Evolutionary conservation across 2,797 vertebrate genomes (phyloP).

Genomic region (Nannoperca australis): DNA sequence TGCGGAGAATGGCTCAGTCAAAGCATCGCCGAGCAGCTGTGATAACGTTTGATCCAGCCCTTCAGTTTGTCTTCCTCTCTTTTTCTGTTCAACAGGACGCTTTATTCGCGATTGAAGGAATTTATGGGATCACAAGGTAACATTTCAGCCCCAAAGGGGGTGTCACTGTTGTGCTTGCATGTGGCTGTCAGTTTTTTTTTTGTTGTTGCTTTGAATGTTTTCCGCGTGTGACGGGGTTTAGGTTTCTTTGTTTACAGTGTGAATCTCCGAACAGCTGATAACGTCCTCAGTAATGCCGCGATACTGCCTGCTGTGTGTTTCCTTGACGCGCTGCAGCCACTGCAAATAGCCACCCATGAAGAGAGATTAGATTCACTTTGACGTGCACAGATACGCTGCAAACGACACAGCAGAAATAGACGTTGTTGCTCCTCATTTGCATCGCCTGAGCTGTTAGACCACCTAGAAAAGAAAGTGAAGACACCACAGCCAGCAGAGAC

Average conservation of each 20-base stretch:
- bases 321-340: slow-evolving; percentile 45
- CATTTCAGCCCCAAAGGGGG: background rate
- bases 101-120: slow-evolving; percentile 78
- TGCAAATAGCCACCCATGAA: slow-evolving; percentile 10
- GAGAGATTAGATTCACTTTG: slow-evolving; percentile 20
- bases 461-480: slow-evolving; percentile 3
- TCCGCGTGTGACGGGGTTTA: slow-evolving; percentile 37
- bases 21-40: slow-evolving; percentile 36
- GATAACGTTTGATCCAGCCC: slow-evolving; percentile 43
- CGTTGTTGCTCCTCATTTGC: background rate
- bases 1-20: slow-evolving; percentile 44
- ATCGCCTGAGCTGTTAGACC: background rate
- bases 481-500: background rate
- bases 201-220: background rate
- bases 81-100: slow-evolving; percentile 80
- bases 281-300: slow-evolving; percentile 55
- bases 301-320: slow-evolving; percentile 61
- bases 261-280: slow-evolving; percentile 80
- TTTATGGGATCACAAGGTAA: slow-evolving; percentile 91
- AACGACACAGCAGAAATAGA: background rate
- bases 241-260: slow-evolving; percentile 85
- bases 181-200: slow-evolving; percentile 26
- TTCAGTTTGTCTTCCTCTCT: slow-evolving; percentile 60
- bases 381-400: slow-evolving; percentile 4
- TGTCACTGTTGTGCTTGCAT: slow-evolving; percentile 40